A percentile compares a stretch with the other conserved stretches of the same genome.
These are phyloP conservation scores for Antheraea yamamai DNA, from an alignment of 2,888 invertebrate species.

Conservation along the genomic window DNA sequence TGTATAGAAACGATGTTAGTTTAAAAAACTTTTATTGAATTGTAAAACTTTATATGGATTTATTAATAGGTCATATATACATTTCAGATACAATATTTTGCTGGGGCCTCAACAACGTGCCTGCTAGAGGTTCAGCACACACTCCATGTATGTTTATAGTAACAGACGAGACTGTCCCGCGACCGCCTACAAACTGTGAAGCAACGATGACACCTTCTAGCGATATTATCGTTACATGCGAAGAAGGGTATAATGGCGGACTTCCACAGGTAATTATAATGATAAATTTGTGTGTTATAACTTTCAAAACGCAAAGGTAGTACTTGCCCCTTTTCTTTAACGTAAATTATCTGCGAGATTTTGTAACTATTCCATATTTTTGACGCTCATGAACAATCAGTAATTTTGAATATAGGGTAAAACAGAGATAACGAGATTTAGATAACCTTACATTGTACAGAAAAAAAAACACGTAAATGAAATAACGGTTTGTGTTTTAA, in stretches of 20 bases:
- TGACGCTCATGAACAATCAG: neutral
- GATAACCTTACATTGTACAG: no score
- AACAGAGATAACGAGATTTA: no score
- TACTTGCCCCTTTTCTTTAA: neutral
- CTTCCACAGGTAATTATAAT: slow-evolving; percentile 56
- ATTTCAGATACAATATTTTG: slow-evolving; percentile 59
- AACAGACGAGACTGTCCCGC: slow-evolving; percentile 68
- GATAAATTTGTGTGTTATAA: neutral
- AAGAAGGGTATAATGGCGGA: slow-evolving; percentile 69
- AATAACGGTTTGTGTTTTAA: neutral
- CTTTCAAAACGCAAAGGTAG: neutral
- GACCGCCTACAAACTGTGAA: slow-evolving; percentile 56
- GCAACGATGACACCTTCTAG: slow-evolving; percentile 47
- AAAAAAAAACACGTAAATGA: neutral
- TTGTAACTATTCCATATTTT: neutral
- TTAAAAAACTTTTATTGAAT: neutral
- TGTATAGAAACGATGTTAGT: no score
- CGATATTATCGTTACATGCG: slow-evolving; percentile 61
- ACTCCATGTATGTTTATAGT: slow-evolving; percentile 64
- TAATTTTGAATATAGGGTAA: no score
- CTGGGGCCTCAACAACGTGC: slow-evolving; percentile 68
- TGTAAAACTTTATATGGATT: neutral
- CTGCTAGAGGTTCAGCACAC: slow-evolving; percentile 42
- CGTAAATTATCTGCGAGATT: neutral
- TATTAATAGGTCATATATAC: neutral